Evolutionary conservation across 2,888 invertebrate genomes (phyloP), one percentile per base, ranked within the genome.

Genomic region (Gortyna flavago): DNA sequence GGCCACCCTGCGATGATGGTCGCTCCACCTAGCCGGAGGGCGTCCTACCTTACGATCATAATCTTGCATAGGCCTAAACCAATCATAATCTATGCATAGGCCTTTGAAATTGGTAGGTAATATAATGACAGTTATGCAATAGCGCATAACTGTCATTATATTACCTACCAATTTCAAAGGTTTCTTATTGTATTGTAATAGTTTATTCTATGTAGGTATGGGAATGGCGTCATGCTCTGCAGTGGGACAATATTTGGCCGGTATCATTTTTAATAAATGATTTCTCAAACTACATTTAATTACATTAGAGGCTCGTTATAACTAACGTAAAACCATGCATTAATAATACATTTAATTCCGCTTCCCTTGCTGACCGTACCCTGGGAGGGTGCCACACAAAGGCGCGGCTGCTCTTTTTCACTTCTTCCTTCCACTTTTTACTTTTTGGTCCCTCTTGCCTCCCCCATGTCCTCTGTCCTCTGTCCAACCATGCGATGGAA

Each of bases 341-440:
- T 16, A 25, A 41, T 64, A 62, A 51, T 3, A n/a, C 3, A 29
- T 69, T 61, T 35, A 5, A 21, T 11, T 0, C 13, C 0, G 13
- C 3, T 75, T 68, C 25, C 74, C 83, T 72, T 90, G 86, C 88
- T 85, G 48, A 74, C 90, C 44, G 4, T 90, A 86, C 83, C 44
- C 62, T 38, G 89, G 89, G 90, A 92, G 94, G 94, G 94, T 92
- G 91, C 91, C 89, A 87, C 79, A 95, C 95, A 96, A 96, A 95
- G 92, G 90, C 89, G 87, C 90, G 91, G 90, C 94, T 95, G 95
- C 95, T 95, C 95, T 95, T 94, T 93, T 94, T 93, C 94, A 91
- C 90, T 89, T 91, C 92, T 94, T 93, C 90, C 90, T 91, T 91
- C 93, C 70, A 80, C 67, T 95, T 95, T 95, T 95, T 94, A 93